Evolutionary conservation across 2,113 vertebrate species (phyloP).

Genomic region (Passer montanus): DNA sequence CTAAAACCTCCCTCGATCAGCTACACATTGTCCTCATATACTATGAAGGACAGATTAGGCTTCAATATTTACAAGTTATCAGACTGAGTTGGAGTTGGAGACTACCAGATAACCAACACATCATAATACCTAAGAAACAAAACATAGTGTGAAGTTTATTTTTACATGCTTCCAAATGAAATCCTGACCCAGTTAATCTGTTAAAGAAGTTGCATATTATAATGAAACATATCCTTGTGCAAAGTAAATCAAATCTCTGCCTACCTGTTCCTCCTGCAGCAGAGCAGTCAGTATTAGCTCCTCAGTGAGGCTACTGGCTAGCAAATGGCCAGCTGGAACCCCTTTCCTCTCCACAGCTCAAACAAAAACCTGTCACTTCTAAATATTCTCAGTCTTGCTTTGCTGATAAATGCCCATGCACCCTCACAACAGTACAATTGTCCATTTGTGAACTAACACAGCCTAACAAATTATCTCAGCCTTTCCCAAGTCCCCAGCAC

Average conservation of each 20-base stretch:
- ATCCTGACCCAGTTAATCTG: background rate
- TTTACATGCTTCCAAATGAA: background rate
- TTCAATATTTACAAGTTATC: background rate
- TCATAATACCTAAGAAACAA: background rate
- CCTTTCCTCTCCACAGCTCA: background rate
- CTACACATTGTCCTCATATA: background rate
- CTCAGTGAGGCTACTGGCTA: background rate
- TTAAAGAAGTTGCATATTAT: background rate
- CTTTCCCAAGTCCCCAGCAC: background rate
- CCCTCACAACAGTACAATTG: rapidly evolving
- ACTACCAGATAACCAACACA: background rate
- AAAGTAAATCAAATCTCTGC: background rate
- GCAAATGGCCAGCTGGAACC: background rate
- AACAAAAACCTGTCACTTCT: background rate
- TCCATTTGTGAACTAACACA: background rate
- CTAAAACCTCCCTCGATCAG: background rate
- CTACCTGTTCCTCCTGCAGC: background rate
- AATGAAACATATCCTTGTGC: background rate
- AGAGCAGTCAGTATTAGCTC: background rate
- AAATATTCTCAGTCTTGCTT: background rate
- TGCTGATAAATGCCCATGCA: background rate
- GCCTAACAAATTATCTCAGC: background rate
- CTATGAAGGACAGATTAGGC: background rate
- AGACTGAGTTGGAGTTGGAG: background rate
- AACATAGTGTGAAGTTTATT: background rate